These are phyloP conservation scores for Stomatorhinus walkeri DNA, from an alignment of 2,797 vertebrate species.

Conservation along the genomic window DNA sequence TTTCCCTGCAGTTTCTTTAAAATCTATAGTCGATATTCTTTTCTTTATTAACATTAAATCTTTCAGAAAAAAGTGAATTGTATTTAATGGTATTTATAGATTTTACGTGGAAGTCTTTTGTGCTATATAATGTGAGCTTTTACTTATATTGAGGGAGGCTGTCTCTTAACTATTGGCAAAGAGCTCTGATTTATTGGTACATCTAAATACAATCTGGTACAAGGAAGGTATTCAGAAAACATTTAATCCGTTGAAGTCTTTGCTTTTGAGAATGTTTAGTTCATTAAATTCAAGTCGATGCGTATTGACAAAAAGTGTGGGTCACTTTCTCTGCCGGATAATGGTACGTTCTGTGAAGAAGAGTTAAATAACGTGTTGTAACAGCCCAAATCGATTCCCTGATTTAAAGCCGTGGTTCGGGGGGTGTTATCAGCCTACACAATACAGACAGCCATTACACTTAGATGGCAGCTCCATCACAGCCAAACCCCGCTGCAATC, in stretches of 20 bases:
- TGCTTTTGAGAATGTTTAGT: neutral
- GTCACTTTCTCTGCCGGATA: neutral
- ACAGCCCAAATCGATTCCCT: neutral
- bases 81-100: neutral
- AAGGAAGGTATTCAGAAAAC: neutral
- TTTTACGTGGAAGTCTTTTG: neutral
- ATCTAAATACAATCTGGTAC: conserved; percentile 3
- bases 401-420: neutral
- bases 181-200: conserved; percentile 3
- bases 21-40: neutral
- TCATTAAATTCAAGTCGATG: neutral
- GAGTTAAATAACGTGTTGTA: neutral
- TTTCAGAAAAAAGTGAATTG: neutral
- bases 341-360: neutral
- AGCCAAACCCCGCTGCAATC: neutral
- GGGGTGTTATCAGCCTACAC: neutral
- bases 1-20: neutral
- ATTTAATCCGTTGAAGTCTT: neutral
- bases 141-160: neutral
- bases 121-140: neutral
- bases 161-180: neutral
- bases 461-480: neutral
- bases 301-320: neutral
- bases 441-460: neutral
- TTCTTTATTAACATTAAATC: neutral